Conservation (phyloP, 2,888 invertebrate species). For the Cremastinae sp. region DNA sequence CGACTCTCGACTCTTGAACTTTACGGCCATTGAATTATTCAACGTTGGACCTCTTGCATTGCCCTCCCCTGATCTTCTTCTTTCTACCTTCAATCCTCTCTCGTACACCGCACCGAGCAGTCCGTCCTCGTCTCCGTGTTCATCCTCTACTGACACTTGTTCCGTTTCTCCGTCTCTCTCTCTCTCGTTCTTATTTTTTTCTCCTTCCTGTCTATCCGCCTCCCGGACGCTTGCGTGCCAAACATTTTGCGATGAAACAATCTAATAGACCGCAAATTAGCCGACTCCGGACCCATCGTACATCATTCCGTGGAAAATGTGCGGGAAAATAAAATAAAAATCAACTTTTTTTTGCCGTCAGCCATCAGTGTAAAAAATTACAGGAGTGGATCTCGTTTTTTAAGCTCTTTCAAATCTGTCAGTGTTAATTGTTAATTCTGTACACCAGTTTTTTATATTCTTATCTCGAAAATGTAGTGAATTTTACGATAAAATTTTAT, state of each 20-base stretch:
- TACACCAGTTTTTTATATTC: too few species aligned
- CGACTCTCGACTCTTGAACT: constrained; percentile 63
- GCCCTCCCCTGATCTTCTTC: constrained; percentile 22
- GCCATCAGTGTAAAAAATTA: neutral
- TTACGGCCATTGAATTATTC: constrained; percentile 65
- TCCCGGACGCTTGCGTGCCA: constrained; percentile 17
- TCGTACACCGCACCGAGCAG: constrained; percentile 45
- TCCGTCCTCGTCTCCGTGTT: constrained; percentile 49
- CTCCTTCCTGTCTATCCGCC: constrained; percentile 32
- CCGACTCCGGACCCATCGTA: constrained; percentile 49
- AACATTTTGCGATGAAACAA: constrained; percentile 58
- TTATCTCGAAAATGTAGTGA: too few species aligned
- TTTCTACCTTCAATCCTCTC: constrained; percentile 19
- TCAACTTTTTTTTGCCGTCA: neutral
- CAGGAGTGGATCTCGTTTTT: too few species aligned
- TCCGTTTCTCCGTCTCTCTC: constrained; percentile 25
- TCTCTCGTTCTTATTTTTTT: constrained; percentile 21
- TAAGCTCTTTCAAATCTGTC: too few species aligned
- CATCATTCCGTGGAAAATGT: constrained; percentile 24
- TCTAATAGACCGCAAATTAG: constrained; percentile 60
- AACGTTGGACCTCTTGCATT: constrained; percentile 59
- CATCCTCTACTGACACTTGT: constrained; percentile 50
- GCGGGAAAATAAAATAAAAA: constrained; percentile 5
- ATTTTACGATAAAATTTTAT: too few species aligned
- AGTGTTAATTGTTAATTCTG: too few species aligned